Conservation (phyloP, 2,888 invertebrate genomes). For the Teleogryllus oceanicus region DNA sequence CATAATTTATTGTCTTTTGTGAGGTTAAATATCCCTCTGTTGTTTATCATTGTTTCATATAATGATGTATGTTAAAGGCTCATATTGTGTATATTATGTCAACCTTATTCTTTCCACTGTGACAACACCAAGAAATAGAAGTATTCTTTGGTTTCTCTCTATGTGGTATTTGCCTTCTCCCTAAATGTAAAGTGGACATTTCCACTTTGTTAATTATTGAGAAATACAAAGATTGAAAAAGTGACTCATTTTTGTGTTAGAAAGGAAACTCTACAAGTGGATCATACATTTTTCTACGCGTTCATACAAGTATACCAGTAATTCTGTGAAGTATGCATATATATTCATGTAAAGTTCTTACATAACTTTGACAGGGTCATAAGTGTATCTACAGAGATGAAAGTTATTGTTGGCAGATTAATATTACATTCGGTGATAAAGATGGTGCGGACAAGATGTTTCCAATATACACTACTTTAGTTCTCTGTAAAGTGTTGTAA, state of each 20-base stretch:
- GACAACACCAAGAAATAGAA: slow-evolving; percentile 12
- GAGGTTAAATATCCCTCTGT: not conserved
- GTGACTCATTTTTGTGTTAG: not conserved
- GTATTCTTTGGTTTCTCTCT: slow-evolving; percentile 2
- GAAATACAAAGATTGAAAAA: not conserved
- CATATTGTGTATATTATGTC: not conserved
- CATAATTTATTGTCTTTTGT: not conserved
- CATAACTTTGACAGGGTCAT: too few species aligned
- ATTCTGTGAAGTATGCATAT: too few species aligned
- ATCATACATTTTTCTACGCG: too few species aligned
- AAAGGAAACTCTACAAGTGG: too few species aligned
- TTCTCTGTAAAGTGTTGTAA: too few species aligned
- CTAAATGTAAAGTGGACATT: not conserved
- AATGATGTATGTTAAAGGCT: slow-evolving; percentile 3
- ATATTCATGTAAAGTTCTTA: too few species aligned
- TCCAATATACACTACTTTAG: too few species aligned
- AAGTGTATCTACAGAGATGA: too few species aligned
- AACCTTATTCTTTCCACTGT: not conserved
- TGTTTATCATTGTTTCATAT: slow-evolving; percentile 11
- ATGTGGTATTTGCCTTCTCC: not conserved
- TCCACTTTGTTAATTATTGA: slow-evolving; percentile 10
- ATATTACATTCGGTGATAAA: too few species aligned
- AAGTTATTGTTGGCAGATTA: too few species aligned
- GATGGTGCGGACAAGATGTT: too few species aligned
- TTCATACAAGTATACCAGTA: too few species aligned